phyloP scores from a whole-genome alignment of 2,888 invertebrate genomes.

The Merodon equestris region DNA sequence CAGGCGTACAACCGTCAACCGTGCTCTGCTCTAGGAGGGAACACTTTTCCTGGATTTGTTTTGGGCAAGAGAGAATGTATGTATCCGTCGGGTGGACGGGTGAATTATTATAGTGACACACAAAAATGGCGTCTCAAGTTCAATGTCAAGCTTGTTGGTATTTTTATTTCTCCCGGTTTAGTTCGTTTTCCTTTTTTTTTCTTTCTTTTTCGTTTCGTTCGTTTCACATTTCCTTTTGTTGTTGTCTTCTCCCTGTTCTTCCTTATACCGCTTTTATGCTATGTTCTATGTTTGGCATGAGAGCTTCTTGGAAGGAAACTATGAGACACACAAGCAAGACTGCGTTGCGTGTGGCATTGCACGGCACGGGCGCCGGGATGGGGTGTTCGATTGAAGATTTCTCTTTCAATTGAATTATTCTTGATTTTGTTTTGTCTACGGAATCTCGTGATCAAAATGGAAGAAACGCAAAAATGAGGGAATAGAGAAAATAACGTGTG shows the following conservation, averaged over 20 bases:
- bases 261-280: conserved; percentile 43
- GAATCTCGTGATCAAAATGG: conserved; percentile 51
- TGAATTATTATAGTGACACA: conserved; percentile 68
- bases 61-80: conserved; percentile 48
- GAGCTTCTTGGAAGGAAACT: conserved; percentile 53
- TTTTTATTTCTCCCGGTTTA: conserved; percentile 11
- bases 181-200: no score
- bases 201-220: no score
- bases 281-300: conserved; percentile 31
- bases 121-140: conserved; percentile 69
- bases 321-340: background rate
- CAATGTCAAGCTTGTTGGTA: conserved; percentile 68
- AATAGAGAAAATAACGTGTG: no score
- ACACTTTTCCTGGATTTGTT: conserved; percentile 65
- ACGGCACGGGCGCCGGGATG: background rate
- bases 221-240: no score
- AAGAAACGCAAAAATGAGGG: background rate
- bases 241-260: conserved; percentile 2
- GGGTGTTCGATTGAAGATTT: conserved; percentile 2
- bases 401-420: conserved; percentile 45
- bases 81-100: conserved; percentile 61
- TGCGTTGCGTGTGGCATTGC: conserved; percentile 5
- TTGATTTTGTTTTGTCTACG: conserved; percentile 51
- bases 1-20: background rate
- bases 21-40: conserved; percentile 33